phyloP scores from a whole-genome alignment of 2,888 invertebrate species.

The Pollenia angustigena region DNA sequence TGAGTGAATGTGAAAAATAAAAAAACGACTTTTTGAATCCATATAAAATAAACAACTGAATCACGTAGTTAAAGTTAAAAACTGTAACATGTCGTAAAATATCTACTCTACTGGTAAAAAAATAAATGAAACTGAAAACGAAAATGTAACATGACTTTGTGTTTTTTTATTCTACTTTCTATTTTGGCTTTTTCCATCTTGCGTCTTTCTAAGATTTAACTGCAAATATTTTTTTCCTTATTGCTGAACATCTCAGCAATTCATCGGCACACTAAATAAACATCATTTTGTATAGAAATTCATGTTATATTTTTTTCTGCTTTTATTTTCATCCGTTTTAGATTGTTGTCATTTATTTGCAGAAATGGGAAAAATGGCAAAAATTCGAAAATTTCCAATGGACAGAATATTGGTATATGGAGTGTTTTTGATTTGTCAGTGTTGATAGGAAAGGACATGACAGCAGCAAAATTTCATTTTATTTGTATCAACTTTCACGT shows the following conservation, averaged over 20 bases:
- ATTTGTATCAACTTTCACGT: neutral
- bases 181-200: neutral
- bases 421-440: conserved; percentile 37
- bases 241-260: conserved; percentile 39
- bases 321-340: neutral
- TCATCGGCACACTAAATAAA: conserved; percentile 28
- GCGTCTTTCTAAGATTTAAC: neutral
- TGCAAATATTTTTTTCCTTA: conserved; percentile 17
- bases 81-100: conserved; percentile 72
- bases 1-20: conserved; percentile 1
- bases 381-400: conserved; percentile 37
- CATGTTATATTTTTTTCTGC: conserved; percentile 17
- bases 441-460: conserved; percentile 17
- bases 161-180: neutral
- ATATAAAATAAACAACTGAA: conserved; percentile 65
- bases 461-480: conserved; percentile 23
- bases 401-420: neutral
- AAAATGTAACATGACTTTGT: conserved; percentile 44
- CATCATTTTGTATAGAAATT: conserved; percentile 36
- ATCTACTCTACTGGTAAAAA: conserved; percentile 50
- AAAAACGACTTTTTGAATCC: neutral
- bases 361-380: conserved; percentile 12
- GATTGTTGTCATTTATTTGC: conserved; percentile 10
- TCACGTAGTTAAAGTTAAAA: conserved; percentile 71
- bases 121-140: conserved; percentile 42